Conservation (phyloP, 2,888 invertebrate genomes). For the Chromoteleia sp. region DNA sequence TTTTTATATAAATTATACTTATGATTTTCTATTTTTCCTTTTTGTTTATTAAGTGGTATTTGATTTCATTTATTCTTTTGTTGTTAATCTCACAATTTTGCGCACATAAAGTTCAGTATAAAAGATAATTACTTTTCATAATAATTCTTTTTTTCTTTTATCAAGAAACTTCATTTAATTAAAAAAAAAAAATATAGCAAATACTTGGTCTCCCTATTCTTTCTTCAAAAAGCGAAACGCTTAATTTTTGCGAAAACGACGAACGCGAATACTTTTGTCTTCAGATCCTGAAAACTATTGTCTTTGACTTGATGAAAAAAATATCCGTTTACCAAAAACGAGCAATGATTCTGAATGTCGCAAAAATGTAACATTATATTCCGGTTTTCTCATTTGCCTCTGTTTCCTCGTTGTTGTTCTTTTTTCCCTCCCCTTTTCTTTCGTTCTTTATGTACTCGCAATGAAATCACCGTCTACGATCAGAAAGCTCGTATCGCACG, state of each 20-base stretch:
- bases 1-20: too few relatives aligned
- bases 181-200: too few relatives aligned
- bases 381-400: slow-evolving; percentile 24
- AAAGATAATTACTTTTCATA: too few relatives aligned
- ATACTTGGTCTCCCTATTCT: neutral
- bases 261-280: slow-evolving; percentile 33
- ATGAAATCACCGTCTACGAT: slow-evolving; percentile 47
- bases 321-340: slow-evolving; percentile 53
- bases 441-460: slow-evolving; percentile 15
- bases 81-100: too few relatives aligned
- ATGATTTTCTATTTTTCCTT: neutral
- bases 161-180: too few relatives aligned
- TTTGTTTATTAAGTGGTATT: too few relatives aligned
- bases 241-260: neutral
- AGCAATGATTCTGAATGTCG: slow-evolving; percentile 27
- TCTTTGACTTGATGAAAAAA: slow-evolving; percentile 33
- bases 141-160: too few relatives aligned
- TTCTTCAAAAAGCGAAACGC: neutral
- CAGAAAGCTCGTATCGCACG: slow-evolving; percentile 42
- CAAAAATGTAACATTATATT: slow-evolving; percentile 57
- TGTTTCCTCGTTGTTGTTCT: slow-evolving; percentile 2
- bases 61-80: too few relatives aligned
- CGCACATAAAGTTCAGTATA: too few relatives aligned
- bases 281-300: slow-evolving; percentile 10
- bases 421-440: neutral